Evolutionary conservation across 2,797 vertebrate genomes (phyloP), one percentile per base, ranked within the genome.

Genomic region (Eleutherodactylus coqui): DNA sequence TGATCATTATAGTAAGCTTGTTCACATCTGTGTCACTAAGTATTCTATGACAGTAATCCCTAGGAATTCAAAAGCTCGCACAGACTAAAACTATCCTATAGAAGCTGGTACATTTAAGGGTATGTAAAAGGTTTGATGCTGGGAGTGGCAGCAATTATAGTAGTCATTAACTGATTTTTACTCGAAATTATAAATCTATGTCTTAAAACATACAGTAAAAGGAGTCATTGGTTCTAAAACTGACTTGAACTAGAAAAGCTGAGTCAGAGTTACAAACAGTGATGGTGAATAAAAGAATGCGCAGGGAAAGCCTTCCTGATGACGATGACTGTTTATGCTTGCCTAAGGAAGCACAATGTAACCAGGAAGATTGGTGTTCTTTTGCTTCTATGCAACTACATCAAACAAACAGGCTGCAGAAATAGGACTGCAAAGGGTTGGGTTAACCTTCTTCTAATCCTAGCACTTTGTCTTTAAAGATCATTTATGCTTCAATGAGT

Each of bases 311-410:
- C 64, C 36, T 6, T 36, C 8, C 11, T 41, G 27, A 80, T n/a
- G 43, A 64, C 34, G 55, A 9, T 51, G 51, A 73, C 60, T 86
- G 62, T 83, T 73, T 78, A 58, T 78, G 45, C 75, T 62, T 64
- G 75, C 34, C 80, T 79, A 60, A 27, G 36, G 47, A 78, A 72
- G 36, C 4, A 75, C 75, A 83, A 67, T 72, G 21, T 43, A 62
- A 14, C 10, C 13, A 16, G 70, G 34, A 32, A 27, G n/a, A 41
- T 51, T 77, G 29, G 47, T 70, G 49, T 72, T 83, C 7, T 29
- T 77, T 82, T 82, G 79, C 79, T 82, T 55, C 79, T 76, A 86
- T 80, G 84, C 60, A 69, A 86, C 60, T 83, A 84, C 81, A 29
- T 79, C 75, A 87, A 87, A 83, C 76, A 87, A 87, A 78, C 70